Conservation (phyloP, 1,140 invertebrate genomes). For the Schmidtea mediterranea region DNA sequence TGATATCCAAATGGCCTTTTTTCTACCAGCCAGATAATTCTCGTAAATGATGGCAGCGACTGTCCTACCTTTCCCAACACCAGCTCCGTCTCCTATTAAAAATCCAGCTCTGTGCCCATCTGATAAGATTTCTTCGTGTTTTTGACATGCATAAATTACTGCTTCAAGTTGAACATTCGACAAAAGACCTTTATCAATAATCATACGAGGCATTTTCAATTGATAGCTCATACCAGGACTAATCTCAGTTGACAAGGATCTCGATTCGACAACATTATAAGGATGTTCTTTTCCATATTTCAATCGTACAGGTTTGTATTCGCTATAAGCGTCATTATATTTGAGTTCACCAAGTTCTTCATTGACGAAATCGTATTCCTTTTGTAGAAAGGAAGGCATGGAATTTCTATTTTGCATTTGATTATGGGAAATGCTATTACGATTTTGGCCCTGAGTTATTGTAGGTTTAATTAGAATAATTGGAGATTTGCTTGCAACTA, state of each 20-base stretch:
- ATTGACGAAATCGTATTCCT: too few relatives aligned
- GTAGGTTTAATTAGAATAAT: too few relatives aligned
- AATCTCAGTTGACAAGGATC: slow-evolving; percentile 74
- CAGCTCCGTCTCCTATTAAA: slow-evolving; percentile 87
- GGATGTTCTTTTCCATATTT: slow-evolving; percentile 82
- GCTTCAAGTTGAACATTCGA: slow-evolving; percentile 88
- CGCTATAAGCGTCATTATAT: too few relatives aligned
- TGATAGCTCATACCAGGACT: slow-evolving; percentile 76
- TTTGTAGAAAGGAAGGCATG: too few relatives aligned
- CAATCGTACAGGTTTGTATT: slow-evolving; percentile 20
- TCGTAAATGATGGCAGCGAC: slow-evolving; percentile 93
- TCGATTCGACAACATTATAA: slow-evolving; percentile 95
- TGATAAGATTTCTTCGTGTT: slow-evolving; percentile 65
- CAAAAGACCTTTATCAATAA: slow-evolving; percentile 52
- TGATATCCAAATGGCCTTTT: slow-evolving; percentile 81
- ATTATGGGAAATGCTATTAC: too few relatives aligned
- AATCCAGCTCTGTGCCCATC: slow-evolving; percentile 73
- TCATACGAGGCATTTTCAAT: slow-evolving; percentile 51
- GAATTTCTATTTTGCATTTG: too few relatives aligned
- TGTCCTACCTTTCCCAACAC: slow-evolving; percentile 91
- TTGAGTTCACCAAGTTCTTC: too few relatives aligned
- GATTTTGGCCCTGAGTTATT: too few relatives aligned
- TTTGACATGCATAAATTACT: slow-evolving; percentile 74
- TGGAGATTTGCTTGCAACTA: too few relatives aligned
- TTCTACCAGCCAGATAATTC: slow-evolving; percentile 71